Conservation (phyloP, 2,888 invertebrate genomes). For the Perizoma affinitatum region DNA sequence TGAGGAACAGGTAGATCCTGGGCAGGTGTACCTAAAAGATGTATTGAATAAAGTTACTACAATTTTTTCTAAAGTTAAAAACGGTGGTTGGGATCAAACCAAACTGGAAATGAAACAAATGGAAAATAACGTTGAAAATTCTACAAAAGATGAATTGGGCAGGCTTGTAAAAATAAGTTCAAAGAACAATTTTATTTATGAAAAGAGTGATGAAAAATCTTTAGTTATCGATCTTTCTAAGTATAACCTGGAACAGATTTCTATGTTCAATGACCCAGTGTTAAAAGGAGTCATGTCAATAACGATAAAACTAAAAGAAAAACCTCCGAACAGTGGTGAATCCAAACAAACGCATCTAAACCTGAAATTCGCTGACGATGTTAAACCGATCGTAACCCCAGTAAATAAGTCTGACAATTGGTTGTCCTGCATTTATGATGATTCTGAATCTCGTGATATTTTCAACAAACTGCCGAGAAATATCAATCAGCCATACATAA, state of each 20-base stretch:
- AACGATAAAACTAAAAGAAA: slow-evolving; percentile 60
- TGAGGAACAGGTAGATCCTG: slow-evolving; percentile 46
- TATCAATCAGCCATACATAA: slow-evolving; percentile 22
- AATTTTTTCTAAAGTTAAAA: slow-evolving; percentile 54
- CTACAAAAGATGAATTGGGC: slow-evolving; percentile 46
- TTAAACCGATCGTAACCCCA: slow-evolving; percentile 29
- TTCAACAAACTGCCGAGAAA: slow-evolving; percentile 30
- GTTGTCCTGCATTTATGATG: slow-evolving; percentile 36
- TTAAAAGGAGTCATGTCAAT: slow-evolving; percentile 55
- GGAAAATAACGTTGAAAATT: slow-evolving; percentile 32
- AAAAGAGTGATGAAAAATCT: slow-evolving; percentile 53
- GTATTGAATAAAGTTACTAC: slow-evolving; percentile 65
- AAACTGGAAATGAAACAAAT: slow-evolving; percentile 31
- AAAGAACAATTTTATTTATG: slow-evolving; percentile 44
- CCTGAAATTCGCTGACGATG: slow-evolving; percentile 50
- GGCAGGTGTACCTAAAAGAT: slow-evolving; percentile 60
- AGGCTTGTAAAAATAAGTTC: slow-evolving; percentile 41
- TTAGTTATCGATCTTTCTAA: slow-evolving; percentile 63
- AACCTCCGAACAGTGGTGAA: slow-evolving; percentile 43
- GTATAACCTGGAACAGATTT: slow-evolving; percentile 61
- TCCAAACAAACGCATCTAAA: slow-evolving; percentile 46
- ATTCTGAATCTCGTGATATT: slow-evolving; percentile 39
- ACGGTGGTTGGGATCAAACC: slow-evolving; percentile 17
- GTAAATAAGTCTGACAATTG: slow-evolving; percentile 40
- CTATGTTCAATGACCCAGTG: slow-evolving; percentile 52